Evolutionary conservation across 2,797 vertebrate genomes (phyloP).

Genomic region (Fistularia commersonii): DNA sequence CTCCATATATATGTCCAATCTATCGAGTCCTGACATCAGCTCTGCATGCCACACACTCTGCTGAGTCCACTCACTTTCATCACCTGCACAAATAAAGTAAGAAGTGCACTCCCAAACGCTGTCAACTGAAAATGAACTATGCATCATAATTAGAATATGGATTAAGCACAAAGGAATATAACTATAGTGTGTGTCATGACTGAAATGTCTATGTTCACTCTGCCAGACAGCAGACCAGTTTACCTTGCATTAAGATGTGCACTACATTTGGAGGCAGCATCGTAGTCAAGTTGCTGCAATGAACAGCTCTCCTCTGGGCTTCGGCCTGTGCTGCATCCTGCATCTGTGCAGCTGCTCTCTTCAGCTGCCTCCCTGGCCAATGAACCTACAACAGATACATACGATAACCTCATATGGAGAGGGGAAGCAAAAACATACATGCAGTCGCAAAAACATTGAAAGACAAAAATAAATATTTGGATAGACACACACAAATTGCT

Average conservation of each 20-base stretch:
- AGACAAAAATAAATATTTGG: not conserved
- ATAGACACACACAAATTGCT: not conserved
- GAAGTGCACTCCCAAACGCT: slow-evolving; percentile 16
- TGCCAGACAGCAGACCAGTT: slow-evolving; percentile 14
- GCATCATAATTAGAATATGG: slow-evolving; percentile 2
- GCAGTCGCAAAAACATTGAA: slow-evolving; percentile 3
- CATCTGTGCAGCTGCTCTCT: slow-evolving; percentile 60
- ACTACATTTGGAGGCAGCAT: slow-evolving; percentile 62
- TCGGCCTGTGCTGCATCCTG: slow-evolving; percentile 65
- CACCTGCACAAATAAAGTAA: slow-evolving; percentile 61
- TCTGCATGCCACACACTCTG: slow-evolving; percentile 71
- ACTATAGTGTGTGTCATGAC: slow-evolving; percentile 5
- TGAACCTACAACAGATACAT: slow-evolving; percentile 40
- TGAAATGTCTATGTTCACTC: slow-evolving; percentile 3
- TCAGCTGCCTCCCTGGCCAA: slow-evolving; percentile 68
- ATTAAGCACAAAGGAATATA: not conserved
- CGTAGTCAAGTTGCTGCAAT: slow-evolving; percentile 52
- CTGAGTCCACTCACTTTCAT: slow-evolving; percentile 80
- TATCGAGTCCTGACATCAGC: slow-evolving; percentile 71
- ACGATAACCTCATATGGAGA: not conserved
- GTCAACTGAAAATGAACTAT: slow-evolving; percentile 12
- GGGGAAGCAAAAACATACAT: slow-evolving; percentile 6
- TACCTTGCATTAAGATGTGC: slow-evolving; percentile 69
- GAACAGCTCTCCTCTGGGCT: slow-evolving; percentile 68
- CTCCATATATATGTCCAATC: slow-evolving; percentile 67